A percentile compares a stretch with the other conserved stretches of the same genome.
Evolutionary conservation across 2,797 vertebrate species (phyloP).

Genomic region (Pipistrellus pipistrellus): DNA sequence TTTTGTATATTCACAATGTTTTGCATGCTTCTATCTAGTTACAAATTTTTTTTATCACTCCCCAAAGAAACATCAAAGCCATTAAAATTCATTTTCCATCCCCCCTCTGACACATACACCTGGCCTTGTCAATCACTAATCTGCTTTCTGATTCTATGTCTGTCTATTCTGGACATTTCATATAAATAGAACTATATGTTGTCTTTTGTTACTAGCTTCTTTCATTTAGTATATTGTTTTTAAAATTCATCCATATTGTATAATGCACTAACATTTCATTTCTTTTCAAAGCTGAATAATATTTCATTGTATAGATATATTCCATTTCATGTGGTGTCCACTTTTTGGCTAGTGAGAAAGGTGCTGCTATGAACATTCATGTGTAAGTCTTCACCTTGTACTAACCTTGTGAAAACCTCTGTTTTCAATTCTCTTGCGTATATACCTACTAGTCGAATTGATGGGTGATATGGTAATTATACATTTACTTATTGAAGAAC

Average conservation of each 20-base stretch:
- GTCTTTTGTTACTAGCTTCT: neutral
- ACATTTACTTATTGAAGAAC: slow-evolving; percentile 2
- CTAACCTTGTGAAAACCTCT: neutral
- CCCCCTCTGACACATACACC: no score
- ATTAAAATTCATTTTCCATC: neutral
- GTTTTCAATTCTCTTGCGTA: slow-evolving; percentile 40
- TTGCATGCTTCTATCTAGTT: neutral
- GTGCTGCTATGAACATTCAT: neutral
- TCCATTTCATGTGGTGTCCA: neutral
- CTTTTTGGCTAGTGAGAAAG: neutral
- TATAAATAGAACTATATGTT: neutral
- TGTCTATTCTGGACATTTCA: slow-evolving; percentile 17
- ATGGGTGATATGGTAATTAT: neutral
- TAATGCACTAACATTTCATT: neutral
- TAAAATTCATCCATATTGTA: neutral
- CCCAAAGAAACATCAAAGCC: neutral
- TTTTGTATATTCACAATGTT: slow-evolving; percentile 6
- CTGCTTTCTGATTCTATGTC: neutral
- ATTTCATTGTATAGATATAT: neutral
- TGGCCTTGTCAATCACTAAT: neutral
- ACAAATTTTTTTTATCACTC: slow-evolving; percentile 28
- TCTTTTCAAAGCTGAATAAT: neutral
- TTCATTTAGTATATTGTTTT: slow-evolving; percentile 22
- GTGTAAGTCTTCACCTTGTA: slow-evolving; percentile 35
- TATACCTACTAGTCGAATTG: neutral